These are phyloP conservation scores for Hirundo rustica DNA, from an alignment of 2,797 vertebrate genomes.

Conservation along the genomic window DNA sequence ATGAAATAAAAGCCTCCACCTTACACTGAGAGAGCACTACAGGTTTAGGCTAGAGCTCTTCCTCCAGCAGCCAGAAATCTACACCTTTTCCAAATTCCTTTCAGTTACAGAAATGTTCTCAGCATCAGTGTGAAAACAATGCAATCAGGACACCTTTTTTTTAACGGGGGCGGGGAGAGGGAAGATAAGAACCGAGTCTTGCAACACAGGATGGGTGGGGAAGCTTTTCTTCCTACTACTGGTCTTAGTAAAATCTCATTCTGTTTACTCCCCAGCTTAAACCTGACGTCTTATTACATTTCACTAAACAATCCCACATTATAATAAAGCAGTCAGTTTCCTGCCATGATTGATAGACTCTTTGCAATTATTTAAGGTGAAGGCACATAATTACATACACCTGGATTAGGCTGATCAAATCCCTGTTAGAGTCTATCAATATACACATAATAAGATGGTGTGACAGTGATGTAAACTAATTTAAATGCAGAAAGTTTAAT, in stretches of 20 bases:
- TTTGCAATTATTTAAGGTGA: slow-evolving; percentile 59
- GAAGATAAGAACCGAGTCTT: background rate
- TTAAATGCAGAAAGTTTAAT: slow-evolving; percentile 53
- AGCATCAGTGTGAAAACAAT: background rate
- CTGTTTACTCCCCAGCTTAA: slow-evolving; percentile 55
- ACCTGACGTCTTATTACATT: slow-evolving; percentile 36
- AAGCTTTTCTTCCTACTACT: slow-evolving; percentile 25
- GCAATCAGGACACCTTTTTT: background rate
- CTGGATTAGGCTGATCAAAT: slow-evolving; percentile 56
- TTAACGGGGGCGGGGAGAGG: background rate
- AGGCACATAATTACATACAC: slow-evolving; percentile 39
- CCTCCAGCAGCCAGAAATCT: background rate
- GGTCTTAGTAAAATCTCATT: slow-evolving; percentile 48
- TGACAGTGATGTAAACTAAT: slow-evolving; percentile 45
- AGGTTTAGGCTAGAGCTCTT: background rate
- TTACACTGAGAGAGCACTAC: background rate
- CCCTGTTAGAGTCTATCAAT: slow-evolving; percentile 25
- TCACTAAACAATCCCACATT: slow-evolving; percentile 49
- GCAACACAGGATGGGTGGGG: slow-evolving; percentile 43
- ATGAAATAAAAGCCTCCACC: background rate
- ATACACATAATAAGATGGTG: slow-evolving; percentile 17
- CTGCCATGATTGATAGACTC: slow-evolving; percentile 34
- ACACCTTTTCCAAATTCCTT: background rate
- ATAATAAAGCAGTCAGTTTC: slow-evolving; percentile 14
- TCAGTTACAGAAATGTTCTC: background rate